Evolutionary conservation across 2,797 vertebrate species (phyloP).

Genomic region (Hypotaenidia philippensis): DNA sequence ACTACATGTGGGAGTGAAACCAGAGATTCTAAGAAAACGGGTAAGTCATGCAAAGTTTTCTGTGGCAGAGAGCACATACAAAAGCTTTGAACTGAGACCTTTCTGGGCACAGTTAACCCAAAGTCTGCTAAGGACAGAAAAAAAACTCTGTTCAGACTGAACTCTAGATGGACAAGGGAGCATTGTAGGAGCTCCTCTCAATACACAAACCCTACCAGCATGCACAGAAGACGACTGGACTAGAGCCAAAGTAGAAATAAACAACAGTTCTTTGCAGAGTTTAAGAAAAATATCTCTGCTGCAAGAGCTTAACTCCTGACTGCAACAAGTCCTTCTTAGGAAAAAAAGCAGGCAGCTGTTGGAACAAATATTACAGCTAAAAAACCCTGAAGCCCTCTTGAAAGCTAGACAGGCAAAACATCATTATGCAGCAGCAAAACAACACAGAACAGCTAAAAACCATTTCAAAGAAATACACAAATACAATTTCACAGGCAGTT

Average conservation of each 20-base stretch:
- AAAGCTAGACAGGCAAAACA: constrained; percentile 29
- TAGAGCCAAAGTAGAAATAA: constrained; percentile 66
- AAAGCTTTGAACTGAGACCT: neutral
- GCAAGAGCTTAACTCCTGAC: constrained; percentile 45
- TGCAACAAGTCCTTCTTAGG: constrained; percentile 75
- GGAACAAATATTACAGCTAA: constrained; percentile 43
- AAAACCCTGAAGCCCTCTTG: neutral
- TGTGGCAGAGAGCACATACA: neutral
- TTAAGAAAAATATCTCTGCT: constrained; percentile 52
- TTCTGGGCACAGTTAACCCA: neutral
- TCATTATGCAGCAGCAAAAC: neutral
- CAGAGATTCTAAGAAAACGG: neutral
- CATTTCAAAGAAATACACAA: neutral
- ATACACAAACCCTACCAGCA: neutral
- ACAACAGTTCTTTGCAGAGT: constrained; percentile 67
- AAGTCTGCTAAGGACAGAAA: neutral
- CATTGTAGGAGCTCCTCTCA: neutral
- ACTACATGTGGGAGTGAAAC: neutral
- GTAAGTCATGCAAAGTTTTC: neutral
- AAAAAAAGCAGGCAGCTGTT: constrained; percentile 53
- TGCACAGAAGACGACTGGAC: constrained; percentile 11
- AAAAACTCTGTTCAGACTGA: neutral
- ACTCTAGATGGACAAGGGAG: neutral
- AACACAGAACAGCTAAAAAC: neutral
- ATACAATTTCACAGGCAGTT: neutral